These are phyloP conservation scores for Rhagonycha lutea DNA, from an alignment of 2,888 invertebrate genomes.

Conservation along the genomic window DNA sequence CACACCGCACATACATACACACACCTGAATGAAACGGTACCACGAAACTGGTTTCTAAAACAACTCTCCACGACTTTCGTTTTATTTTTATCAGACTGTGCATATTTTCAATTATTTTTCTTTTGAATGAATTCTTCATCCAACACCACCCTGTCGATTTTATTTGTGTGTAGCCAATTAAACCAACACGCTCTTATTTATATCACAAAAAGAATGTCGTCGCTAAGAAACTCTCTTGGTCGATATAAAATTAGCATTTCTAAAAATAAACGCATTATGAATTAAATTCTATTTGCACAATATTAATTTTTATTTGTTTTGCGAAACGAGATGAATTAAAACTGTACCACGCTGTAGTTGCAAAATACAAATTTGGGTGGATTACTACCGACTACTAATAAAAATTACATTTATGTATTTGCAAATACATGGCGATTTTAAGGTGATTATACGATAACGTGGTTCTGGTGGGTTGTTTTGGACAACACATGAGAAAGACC, in stretches of 20 bases:
- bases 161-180: background rate
- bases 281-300: background rate
- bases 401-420: too few relatives aligned
- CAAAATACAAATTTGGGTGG: background rate
- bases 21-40: conserved; percentile 6
- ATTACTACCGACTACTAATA: background rate
- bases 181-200: background rate
- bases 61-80: background rate
- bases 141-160: background rate
- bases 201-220: background rate
- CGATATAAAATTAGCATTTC: background rate
- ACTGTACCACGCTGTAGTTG: background rate
- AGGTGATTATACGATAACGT: background rate
- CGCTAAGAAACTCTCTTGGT: background rate
- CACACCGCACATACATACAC: background rate
- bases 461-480: background rate
- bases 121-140: background rate
- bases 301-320: background rate
- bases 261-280: background rate
- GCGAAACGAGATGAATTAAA: background rate
- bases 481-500: background rate
- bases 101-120: background rate
- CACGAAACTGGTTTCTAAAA: background rate
- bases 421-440: background rate
- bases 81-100: background rate